These are phyloP conservation scores for Balanococcus diminutus DNA, from an alignment of 2,888 invertebrate genomes.

Conservation along the genomic window DNA sequence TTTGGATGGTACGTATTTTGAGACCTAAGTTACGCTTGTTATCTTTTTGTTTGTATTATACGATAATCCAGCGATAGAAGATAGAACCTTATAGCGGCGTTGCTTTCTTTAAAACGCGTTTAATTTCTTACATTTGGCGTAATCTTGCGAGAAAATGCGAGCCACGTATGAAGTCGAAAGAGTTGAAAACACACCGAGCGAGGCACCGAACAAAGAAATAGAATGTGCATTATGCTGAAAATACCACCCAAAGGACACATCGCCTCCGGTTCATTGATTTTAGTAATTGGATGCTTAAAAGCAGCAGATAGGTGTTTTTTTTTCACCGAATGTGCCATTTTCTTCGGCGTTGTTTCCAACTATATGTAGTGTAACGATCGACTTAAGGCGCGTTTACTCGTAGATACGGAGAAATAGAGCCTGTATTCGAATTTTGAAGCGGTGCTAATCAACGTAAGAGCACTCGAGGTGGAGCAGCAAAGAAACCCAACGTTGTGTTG, in stretches of 20 bases:
- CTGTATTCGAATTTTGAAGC: conserved; percentile 25
- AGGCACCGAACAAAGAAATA: not conserved
- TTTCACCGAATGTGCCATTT: not conserved
- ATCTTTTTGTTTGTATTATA: conserved; percentile 13
- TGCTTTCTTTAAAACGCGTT: not conserved
- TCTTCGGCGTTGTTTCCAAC: not conserved
- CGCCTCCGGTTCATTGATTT: conserved; percentile 25
- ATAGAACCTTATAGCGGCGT: too few relatives aligned
- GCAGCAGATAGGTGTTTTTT: conserved; percentile 3
- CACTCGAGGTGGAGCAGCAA: not conserved
- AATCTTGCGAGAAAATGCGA: not conserved
- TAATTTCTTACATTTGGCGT: conserved; percentile 29
- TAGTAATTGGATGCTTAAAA: conserved; percentile 12
- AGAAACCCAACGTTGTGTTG: not conserved
- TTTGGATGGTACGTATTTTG: not conserved
- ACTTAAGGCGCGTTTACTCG: not conserved
- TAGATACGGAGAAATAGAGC: not conserved
- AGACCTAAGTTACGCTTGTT: conserved; percentile 11
- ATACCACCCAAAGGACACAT: conserved; percentile 19
- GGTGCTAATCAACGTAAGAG: conserved; percentile 25
- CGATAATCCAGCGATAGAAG: not conserved
- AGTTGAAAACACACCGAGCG: not conserved
- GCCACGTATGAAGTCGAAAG: conserved; percentile 14
- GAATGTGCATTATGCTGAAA: conserved; percentile 3
- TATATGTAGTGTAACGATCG: not conserved